Evolutionary conservation across 2,888 invertebrate species (phyloP).

Genomic region (Cremastinae sp.): DNA sequence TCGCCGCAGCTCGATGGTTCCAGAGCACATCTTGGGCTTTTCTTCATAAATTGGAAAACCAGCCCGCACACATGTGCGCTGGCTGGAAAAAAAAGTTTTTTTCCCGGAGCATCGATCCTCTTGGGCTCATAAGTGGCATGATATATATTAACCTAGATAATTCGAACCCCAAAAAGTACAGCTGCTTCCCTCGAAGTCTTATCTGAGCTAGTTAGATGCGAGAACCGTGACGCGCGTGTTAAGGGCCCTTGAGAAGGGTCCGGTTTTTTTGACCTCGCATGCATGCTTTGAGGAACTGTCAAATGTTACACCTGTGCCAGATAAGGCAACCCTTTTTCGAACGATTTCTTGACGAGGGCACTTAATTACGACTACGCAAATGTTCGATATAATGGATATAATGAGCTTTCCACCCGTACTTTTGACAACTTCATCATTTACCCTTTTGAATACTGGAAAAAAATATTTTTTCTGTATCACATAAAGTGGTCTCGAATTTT

Average conservation of each 20-base stretch:
- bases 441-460: too few relatives aligned
- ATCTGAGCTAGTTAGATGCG: constrained; percentile 32
- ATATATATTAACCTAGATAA: constrained; percentile 50
- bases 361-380: constrained; percentile 29
- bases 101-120: constrained; percentile 49
- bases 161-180: constrained; percentile 41
- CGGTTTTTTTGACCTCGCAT: constrained; percentile 16
- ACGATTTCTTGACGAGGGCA: constrained; percentile 3
- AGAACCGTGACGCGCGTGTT: constrained; percentile 10
- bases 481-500: too few relatives aligned
- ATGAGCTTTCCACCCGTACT: constrained; percentile 9
- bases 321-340: constrained; percentile 42
- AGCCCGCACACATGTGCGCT: constrained; percentile 47
- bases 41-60: constrained; percentile 55
- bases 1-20: constrained; percentile 23
- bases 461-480: too few relatives aligned
- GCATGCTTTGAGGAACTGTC: constrained; percentile 17
- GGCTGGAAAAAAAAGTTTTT: constrained; percentile 11
- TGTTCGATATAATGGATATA: constrained; percentile 7
- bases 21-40: constrained; percentile 26
- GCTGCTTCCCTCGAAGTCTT: constrained; percentile 46
- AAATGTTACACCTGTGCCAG: constrained; percentile 55
- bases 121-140: constrained; percentile 34
- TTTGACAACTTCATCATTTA: background rate
- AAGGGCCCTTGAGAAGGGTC: constrained; percentile 16